A percentile compares a stretch with the other conserved stretches of the same genome.
Conservation (phyloP, 2,113 vertebrate genomes). For the Ammodytes dubius region DNA sequence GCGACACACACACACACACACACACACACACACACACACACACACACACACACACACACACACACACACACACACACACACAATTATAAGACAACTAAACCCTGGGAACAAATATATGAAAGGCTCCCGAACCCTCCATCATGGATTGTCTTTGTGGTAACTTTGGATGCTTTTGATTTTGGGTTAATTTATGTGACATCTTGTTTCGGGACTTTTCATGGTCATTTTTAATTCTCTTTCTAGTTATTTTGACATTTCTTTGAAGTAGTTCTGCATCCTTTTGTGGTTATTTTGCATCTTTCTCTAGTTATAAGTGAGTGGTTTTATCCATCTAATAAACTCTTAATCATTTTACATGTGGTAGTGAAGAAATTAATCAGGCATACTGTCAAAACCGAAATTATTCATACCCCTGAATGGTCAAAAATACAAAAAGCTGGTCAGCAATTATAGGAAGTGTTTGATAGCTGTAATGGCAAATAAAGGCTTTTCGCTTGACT, state of each 20-base stretch:
- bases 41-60: constrained; percentile 1
- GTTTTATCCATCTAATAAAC: too few relatives aligned
- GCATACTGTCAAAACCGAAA: too few relatives aligned
- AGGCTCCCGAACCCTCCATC: too few relatives aligned
- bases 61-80: background rate
- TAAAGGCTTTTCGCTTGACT: too few relatives aligned
- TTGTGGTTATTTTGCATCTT: background rate
- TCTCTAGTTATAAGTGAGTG: background rate
- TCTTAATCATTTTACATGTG: too few relatives aligned
- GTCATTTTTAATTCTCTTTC: background rate
- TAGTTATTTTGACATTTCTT: background rate
- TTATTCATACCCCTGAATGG: too few relatives aligned
- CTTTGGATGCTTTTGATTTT: background rate
- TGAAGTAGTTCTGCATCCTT: background rate
- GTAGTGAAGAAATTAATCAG: too few relatives aligned
- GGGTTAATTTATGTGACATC: background rate
- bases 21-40: constrained; percentile 13
- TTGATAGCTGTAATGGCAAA: too few relatives aligned
- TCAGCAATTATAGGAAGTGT: too few relatives aligned
- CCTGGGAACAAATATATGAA: background rate
- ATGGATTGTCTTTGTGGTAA: background rate
- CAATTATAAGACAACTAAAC: background rate
- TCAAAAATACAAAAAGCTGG: too few relatives aligned
- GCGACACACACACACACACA: constrained; percentile 8
- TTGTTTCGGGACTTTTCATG: background rate